These are phyloP conservation scores for Corythoichthys intestinalis DNA, from an alignment of 2,113 vertebrate species.

Conservation along the genomic window DNA sequence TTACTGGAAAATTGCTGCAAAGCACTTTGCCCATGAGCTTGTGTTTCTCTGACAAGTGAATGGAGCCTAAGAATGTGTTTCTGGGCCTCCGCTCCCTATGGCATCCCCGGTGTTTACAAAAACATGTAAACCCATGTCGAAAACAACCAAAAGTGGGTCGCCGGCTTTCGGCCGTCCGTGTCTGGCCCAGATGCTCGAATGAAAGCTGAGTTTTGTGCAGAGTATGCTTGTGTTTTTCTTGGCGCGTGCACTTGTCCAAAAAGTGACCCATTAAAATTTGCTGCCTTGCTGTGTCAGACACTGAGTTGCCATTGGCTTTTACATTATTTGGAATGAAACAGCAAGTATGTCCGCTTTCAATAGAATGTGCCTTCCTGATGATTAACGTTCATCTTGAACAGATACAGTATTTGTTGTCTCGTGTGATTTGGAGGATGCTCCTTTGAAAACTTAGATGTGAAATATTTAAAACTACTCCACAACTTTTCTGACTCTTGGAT, in stretches of 20 bases:
- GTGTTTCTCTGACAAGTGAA: conserved; percentile 61
- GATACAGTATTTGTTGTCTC: conserved; percentile 34
- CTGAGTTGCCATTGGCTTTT: conserved; percentile 59
- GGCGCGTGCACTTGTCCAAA: conserved; percentile 59
- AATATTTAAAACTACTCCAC: conserved; percentile 54
- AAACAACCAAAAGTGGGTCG: conserved; percentile 59
- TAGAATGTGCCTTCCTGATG: conserved; percentile 30
- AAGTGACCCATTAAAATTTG: conserved; percentile 50
- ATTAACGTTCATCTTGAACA: conserved; percentile 39
- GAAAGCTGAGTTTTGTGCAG: conserved; percentile 71
- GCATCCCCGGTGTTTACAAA: conserved; percentile 66
- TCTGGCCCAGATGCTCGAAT: conserved; percentile 47
- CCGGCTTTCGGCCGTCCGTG: conserved; percentile 53
- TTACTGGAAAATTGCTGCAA: conserved; percentile 46
- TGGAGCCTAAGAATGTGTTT: conserved; percentile 48
- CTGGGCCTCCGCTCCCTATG: conserved; percentile 40
- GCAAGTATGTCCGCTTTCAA: conserved; percentile 34
- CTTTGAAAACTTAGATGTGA: conserved; percentile 55
- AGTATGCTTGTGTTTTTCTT: conserved; percentile 62
- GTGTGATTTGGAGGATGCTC: conserved; percentile 26
- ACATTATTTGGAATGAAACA: conserved; percentile 53
- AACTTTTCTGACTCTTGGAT: conserved; percentile 47
- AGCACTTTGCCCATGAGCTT: conserved; percentile 57
- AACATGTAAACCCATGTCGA: conserved; percentile 61
- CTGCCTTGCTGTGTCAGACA: conserved; percentile 47